These are phyloP conservation scores for Agonopterix alstromeriana DNA, from an alignment of 2,888 invertebrate species.

Conservation along the genomic window DNA sequence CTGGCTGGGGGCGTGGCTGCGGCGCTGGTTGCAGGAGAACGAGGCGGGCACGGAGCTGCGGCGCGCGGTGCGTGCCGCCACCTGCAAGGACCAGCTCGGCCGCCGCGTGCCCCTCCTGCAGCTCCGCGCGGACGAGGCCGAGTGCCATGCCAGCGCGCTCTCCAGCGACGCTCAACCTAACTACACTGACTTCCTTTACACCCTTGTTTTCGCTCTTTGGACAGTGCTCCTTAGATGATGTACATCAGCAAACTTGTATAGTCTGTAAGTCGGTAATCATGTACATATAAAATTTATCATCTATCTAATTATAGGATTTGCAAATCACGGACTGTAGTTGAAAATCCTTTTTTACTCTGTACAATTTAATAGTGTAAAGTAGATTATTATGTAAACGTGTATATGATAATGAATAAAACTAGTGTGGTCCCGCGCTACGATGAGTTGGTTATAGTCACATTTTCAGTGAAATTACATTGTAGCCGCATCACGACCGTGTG, in stretches of 20 bases:
- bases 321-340: too few relatives aligned
- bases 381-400: constrained; percentile 27
- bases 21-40: constrained; percentile 92
- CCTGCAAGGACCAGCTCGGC: constrained; percentile 82
- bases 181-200: constrained; percentile 45
- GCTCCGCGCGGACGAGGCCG: constrained; percentile 86
- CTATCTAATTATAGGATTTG: too few relatives aligned
- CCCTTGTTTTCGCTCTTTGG: constrained; percentile 42
- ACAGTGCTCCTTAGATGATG: constrained; percentile 60
- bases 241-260: constrained; percentile 9
- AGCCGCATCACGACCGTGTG: too few relatives aligned
- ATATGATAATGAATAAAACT: constrained; percentile 12
- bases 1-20: constrained; percentile 93
- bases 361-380: constrained; percentile 24
- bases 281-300: constrained; percentile 13
- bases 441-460: too few relatives aligned
- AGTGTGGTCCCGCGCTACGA: constrained; percentile 1
- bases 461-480: too few relatives aligned
- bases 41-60: constrained; percentile 61
- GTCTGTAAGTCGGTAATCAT: constrained; percentile 4
- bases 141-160: constrained; percentile 91
- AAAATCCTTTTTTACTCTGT: constrained; percentile 33
- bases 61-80: constrained; percentile 79
- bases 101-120: constrained; percentile 82
- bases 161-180: constrained; percentile 78